Evolutionary conservation across 2,797 vertebrate genomes (phyloP).

Genomic region (Vipera latastei): DNA sequence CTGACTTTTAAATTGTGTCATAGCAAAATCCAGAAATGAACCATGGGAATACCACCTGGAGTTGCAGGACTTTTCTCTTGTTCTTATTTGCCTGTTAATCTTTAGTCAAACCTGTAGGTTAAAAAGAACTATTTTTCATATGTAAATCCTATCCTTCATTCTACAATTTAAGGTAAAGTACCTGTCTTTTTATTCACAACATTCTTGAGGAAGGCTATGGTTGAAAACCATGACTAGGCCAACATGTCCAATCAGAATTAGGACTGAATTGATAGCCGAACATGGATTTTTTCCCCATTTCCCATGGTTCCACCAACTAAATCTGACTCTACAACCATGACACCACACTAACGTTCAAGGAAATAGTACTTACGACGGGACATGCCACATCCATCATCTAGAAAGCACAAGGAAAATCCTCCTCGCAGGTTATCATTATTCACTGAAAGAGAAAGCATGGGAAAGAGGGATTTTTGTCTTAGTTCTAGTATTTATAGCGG

Average conservation of each 20-base stretch:
- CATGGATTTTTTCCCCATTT: neutral
- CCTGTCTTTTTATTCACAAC: neutral
- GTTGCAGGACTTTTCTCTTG: neutral
- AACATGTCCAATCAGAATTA: neutral
- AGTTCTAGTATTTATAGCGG: neutral
- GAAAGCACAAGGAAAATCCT: conserved; percentile 62
- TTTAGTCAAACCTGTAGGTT: neutral
- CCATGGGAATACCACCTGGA: neutral
- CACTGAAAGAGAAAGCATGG: conserved; percentile 37
- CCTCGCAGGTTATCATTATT: conserved; percentile 57
- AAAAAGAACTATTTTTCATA: neutral
- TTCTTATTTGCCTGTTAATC: neutral
- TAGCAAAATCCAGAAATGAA: neutral
- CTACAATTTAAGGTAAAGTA: neutral
- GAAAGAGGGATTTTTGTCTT: neutral
- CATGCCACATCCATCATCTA: conserved; percentile 59
- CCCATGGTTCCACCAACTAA: neutral
- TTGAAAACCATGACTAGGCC: neutral
- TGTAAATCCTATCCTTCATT: neutral
- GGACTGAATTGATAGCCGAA: neutral
- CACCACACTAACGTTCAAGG: neutral
- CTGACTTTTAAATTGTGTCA: neutral
- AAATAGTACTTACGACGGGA: conserved; percentile 55
- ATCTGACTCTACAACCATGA: neutral
- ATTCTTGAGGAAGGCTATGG: neutral